Evolutionary conservation across 2,797 vertebrate species (phyloP).

Genomic region (Leptodactylus fallax): DNA sequence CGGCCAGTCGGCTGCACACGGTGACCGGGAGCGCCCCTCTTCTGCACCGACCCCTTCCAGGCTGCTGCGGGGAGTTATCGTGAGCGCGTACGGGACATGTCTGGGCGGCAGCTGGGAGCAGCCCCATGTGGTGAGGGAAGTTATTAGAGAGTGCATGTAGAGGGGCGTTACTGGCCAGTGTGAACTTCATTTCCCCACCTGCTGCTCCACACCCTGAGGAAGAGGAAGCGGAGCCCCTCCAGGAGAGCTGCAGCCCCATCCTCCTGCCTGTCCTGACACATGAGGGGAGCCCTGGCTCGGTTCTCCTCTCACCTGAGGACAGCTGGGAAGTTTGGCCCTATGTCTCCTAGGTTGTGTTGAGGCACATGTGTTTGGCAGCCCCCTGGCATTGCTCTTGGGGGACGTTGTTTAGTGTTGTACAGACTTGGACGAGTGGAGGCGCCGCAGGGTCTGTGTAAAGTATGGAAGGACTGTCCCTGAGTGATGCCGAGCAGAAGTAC

Average conservation of each 20-base stretch:
- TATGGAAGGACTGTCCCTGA: conserved; percentile 96
- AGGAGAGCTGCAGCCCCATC: too few relatives aligned
- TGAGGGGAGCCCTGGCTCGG: background rate
- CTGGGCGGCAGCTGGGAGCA: conserved; percentile 25
- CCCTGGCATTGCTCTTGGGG: background rate
- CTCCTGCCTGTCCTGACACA: too few relatives aligned
- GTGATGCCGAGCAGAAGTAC: conserved; percentile 95
- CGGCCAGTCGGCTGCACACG: background rate
- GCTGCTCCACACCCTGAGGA: too few relatives aligned
- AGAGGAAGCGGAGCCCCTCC: too few relatives aligned
- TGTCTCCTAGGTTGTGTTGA: background rate
- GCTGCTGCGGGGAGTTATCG: conserved; percentile 14
- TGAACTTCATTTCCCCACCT: conserved; percentile 19
- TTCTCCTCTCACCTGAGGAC: background rate
- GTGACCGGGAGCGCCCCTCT: conserved; percentile 27
- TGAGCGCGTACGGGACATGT: background rate
- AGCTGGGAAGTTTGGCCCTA: background rate
- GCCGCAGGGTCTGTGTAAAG: conserved; percentile 67
- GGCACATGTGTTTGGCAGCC: conserved; percentile 10
- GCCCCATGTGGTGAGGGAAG: conserved; percentile 37
- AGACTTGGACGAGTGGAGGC: conserved; percentile 21
- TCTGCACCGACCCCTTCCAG: background rate
- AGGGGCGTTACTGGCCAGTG: conserved; percentile 47
- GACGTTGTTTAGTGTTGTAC: conserved; percentile 47
- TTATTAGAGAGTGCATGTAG: too few relatives aligned